phyloP scores from a whole-genome alignment of 2,888 invertebrate species.

The Crocallis elinguaria region DNA sequence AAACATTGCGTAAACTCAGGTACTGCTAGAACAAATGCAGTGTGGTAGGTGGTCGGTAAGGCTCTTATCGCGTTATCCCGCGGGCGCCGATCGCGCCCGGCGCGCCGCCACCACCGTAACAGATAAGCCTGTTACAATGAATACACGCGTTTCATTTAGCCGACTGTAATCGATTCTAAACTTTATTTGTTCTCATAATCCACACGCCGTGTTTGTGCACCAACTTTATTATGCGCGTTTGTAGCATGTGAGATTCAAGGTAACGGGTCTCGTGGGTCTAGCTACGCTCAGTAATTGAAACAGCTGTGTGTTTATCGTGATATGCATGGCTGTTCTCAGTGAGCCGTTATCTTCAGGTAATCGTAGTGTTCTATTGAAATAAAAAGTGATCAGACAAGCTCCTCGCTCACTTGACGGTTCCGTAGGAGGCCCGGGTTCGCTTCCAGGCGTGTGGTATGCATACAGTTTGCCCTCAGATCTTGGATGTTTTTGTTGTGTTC shows the following conservation, averaged over 20 bases:
- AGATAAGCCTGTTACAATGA: slow-evolving; percentile 55
- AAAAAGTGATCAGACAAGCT: too few relatives aligned
- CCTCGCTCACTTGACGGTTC: too few relatives aligned
- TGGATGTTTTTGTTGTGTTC: too few relatives aligned
- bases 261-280: not conserved
- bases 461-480: too few relatives aligned
- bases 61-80: slow-evolving; percentile 64
- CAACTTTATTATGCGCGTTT: not conserved
- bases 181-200: not conserved
- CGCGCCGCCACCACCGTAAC: slow-evolving; percentile 30
- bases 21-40: slow-evolving; percentile 2
- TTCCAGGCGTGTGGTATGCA: too few relatives aligned
- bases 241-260: too few relatives aligned
- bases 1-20: not conserved
- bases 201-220: not conserved
- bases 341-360: too few relatives aligned
- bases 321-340: too few relatives aligned
- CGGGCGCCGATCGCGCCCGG: slow-evolving; percentile 46
- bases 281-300: too few relatives aligned
- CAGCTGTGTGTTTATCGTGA: too few relatives aligned
- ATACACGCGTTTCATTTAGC: slow-evolving; percentile 41
- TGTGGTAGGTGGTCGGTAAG: slow-evolving; percentile 54
- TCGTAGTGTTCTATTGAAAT: too few relatives aligned
- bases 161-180: slow-evolving; percentile 5
- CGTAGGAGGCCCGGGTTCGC: too few relatives aligned